These are phyloP conservation scores for Pteruthius melanotis DNA, from an alignment of 2,113 vertebrate genomes.

Conservation along the genomic window DNA sequence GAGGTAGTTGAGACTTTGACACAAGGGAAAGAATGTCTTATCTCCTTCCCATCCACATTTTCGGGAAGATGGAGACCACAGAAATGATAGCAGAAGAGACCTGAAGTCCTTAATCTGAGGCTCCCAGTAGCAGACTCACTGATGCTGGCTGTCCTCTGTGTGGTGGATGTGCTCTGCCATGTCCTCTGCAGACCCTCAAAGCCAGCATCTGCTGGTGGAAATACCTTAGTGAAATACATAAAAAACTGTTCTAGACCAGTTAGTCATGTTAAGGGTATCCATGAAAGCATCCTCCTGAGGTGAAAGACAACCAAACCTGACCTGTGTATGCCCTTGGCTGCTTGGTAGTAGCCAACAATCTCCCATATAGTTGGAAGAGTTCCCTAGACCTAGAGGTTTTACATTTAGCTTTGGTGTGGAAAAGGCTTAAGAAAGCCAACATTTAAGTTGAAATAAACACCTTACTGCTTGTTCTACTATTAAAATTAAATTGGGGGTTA, in stretches of 20 bases:
- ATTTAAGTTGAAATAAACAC: not conserved
- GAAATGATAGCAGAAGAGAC: not conserved
- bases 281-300: not conserved
- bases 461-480: not conserved
- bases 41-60: constrained; percentile 11
- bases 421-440: not conserved
- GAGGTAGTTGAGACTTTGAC: constrained; percentile 56
- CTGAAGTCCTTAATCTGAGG: not conserved
- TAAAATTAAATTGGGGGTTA: not conserved
- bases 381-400: not conserved
- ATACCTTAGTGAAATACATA: not conserved
- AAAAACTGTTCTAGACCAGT: not conserved
- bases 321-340: not conserved
- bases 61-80: not conserved
- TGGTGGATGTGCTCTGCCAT: not conserved
- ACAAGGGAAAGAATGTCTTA: constrained; percentile 6
- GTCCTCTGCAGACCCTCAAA: not conserved
- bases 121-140: not conserved
- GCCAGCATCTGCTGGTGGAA: not conserved
- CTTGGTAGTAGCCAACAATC: not conserved
- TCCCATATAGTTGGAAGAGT: not conserved
- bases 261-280: not conserved
- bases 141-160: not conserved
- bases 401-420: not conserved
- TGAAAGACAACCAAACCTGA: not conserved